phyloP scores from a whole-genome alignment of 2,888 invertebrate genomes.

The Craniophora ligustri region DNA sequence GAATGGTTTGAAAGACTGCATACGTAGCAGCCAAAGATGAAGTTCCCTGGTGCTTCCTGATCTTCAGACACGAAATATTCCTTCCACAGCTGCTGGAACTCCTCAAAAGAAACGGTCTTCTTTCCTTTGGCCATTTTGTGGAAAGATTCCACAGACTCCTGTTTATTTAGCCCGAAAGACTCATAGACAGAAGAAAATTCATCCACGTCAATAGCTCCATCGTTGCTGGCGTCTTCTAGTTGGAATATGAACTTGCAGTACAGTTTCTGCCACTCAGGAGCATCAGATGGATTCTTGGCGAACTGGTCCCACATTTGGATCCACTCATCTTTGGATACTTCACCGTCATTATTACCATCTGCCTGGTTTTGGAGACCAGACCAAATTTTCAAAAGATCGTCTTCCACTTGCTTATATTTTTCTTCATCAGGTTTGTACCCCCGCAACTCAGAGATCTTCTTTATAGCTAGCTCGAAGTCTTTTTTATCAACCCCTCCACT shows the following conservation, averaged over 20 bases:
- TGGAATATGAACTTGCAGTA: conserved; percentile 97
- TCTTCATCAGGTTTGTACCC: conserved; percentile 93
- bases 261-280: conserved; percentile 94
- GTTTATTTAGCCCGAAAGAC: conserved; percentile 92
- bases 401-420: conserved; percentile 92
- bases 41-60: conserved; percentile 93
- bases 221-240: conserved; percentile 95
- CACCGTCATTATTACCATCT: conserved; percentile 95
- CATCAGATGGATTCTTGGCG: conserved; percentile 92
- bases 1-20: conserved; percentile 60
- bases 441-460: conserved; percentile 94
- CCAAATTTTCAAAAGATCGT: conserved; percentile 94
- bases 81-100: conserved; percentile 94
- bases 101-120: conserved; percentile 91
- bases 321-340: conserved; percentile 96
- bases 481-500: conserved; percentile 96
- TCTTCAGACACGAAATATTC: conserved; percentile 95
- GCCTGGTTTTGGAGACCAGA: conserved; percentile 93
- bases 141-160: conserved; percentile 93
- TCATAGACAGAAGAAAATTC: conserved; percentile 95
- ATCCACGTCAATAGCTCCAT: conserved; percentile 92
- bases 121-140: conserved; percentile 93
- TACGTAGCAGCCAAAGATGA: conserved; percentile 89
- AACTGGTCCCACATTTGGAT: conserved; percentile 95
- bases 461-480: conserved; percentile 95